Evolutionary conservation across 2,113 vertebrate species (phyloP).

Genomic region (Otus sunia): DNA sequence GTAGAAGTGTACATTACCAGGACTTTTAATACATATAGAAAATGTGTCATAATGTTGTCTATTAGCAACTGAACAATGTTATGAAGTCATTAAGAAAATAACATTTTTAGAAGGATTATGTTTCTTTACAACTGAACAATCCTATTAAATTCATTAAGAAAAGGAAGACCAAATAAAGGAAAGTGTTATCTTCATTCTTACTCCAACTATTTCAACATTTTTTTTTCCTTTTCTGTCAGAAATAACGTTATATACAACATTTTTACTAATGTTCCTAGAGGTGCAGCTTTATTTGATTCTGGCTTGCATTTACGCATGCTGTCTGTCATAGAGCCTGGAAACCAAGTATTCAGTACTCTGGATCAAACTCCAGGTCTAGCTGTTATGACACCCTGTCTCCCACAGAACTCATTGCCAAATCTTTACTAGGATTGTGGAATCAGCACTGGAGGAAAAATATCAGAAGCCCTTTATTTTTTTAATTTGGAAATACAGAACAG

Average conservation of each 20-base stretch:
- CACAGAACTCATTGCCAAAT: background rate
- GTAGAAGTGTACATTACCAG: background rate
- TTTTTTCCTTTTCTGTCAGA: background rate
- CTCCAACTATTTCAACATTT: background rate
- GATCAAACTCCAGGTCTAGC: background rate
- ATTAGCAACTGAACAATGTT: background rate
- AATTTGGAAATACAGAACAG: background rate
- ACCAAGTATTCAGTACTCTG: background rate
- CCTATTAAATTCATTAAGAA: background rate
- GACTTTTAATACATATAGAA: background rate
- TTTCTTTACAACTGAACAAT: background rate
- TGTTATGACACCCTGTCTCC: background rate
- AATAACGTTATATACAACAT: background rate
- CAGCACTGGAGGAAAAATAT: background rate
- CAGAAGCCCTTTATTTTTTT: background rate
- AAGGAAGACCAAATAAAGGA: background rate
- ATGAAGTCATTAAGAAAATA: conserved; percentile 6
- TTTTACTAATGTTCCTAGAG: background rate
- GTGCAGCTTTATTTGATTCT: background rate
- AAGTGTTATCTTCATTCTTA: background rate
- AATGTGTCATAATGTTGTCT: background rate
- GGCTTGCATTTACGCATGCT: background rate
- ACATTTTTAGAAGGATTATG: background rate
- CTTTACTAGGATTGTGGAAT: background rate
- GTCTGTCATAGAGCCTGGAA: background rate